Conservation (phyloP, 2,797 vertebrate genomes). For the Paratrypauchen microcephalus region DNA sequence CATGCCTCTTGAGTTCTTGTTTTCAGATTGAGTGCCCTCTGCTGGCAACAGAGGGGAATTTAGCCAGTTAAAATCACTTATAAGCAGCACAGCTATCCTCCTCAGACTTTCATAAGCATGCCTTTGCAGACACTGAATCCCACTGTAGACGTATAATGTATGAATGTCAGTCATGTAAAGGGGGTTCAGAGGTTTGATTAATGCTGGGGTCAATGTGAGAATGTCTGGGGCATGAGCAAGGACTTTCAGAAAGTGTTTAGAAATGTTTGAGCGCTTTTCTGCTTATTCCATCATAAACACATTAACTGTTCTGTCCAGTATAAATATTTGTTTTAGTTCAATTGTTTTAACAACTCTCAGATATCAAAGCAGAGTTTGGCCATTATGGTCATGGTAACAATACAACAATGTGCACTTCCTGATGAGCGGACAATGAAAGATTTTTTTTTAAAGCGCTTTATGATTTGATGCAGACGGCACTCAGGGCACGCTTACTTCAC, state of each 20-base stretch:
- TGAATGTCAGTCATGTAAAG: conserved; percentile 47
- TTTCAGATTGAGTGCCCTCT: no score
- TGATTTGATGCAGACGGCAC: no score
- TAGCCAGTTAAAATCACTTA: neutral
- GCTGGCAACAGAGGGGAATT: neutral
- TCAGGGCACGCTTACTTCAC: no score
- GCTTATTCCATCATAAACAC: conserved; percentile 47
- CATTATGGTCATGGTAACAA: no score
- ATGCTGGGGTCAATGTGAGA: conserved; percentile 50
- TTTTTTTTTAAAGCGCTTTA: no score
- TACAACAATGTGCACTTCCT: no score
- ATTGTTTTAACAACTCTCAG: conserved; percentile 1
- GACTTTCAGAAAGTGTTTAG: conserved; percentile 29
- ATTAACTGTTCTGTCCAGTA: conserved; percentile 22
- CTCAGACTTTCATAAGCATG: neutral
- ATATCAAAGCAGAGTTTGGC: no score
- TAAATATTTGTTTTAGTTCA: conserved; percentile 26
- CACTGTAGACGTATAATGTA: conserved; percentile 53
- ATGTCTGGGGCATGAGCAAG: conserved; percentile 46
- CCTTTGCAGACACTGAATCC: conserved; percentile 46
- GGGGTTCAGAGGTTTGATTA: conserved; percentile 41
- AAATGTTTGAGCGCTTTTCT: conserved; percentile 43
- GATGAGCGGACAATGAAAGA: no score
- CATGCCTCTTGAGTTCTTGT: neutral
- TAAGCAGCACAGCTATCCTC: neutral